A percentile compares a stretch with the other conserved stretches of the same genome.
Evolutionary conservation across 2,113 vertebrate genomes (phyloP).

Genomic region (Lagopus muta): DNA sequence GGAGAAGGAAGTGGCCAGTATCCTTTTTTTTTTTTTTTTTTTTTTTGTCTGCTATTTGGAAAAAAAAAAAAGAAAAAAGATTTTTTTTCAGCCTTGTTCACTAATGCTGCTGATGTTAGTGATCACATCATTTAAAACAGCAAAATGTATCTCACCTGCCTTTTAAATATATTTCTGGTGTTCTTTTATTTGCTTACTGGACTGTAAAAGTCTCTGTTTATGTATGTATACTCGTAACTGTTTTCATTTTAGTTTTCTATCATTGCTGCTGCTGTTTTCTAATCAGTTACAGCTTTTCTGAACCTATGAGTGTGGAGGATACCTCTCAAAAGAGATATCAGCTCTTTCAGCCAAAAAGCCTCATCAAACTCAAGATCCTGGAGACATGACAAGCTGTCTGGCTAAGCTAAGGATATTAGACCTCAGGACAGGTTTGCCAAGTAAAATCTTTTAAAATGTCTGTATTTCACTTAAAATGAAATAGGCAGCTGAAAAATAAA

Average conservation of each 20-base stretch:
- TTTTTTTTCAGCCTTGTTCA: not conserved
- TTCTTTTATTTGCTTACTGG: not conserved
- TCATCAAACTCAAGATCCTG: not conserved
- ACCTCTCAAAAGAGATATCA: not conserved
- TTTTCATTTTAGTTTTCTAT: not conserved
- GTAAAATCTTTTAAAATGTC: not conserved
- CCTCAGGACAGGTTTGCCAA: not conserved
- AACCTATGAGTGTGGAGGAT: not conserved
- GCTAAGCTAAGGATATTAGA: not conserved
- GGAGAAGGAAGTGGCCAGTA: rapidly evolving
- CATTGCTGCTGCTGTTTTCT: not conserved
- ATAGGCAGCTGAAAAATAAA: not conserved
- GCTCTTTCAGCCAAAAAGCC: not conserved
- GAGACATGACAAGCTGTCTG: not conserved
- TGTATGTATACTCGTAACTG: not conserved
- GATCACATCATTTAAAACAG: not conserved
- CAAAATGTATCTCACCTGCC: not conserved
- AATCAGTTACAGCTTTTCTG: not conserved
- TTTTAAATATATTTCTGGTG: not conserved
- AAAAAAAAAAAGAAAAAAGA: not conserved
- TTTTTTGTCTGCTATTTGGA: not conserved
- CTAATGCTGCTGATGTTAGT: not conserved
- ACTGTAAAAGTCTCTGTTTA: not conserved
- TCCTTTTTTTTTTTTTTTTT: not conserved
- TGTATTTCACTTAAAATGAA: not conserved